Conservation (phyloP, 2,888 invertebrate genomes). For the Erebia palarica region DNA sequence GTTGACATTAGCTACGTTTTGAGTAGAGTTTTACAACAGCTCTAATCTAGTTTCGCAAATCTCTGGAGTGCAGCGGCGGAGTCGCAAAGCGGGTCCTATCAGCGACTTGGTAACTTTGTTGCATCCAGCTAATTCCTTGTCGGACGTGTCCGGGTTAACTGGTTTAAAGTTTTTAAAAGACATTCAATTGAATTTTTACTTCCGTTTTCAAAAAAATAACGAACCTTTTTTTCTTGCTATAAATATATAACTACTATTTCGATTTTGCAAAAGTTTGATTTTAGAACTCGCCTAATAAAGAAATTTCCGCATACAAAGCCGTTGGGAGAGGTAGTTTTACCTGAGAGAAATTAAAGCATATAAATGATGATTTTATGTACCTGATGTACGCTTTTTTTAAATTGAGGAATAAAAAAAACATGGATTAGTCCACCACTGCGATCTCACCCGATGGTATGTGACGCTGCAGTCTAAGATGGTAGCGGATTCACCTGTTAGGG, state of each 20-base stretch:
- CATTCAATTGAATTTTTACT: constrained; percentile 34
- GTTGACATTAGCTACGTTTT: background rate
- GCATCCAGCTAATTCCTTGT: constrained; percentile 38
- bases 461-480: no score
- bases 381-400: no score
- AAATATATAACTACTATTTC: background rate
- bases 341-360: no score
- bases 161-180: constrained; percentile 33
- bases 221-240: background rate
- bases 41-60: constrained; percentile 23
- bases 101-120: constrained; percentile 36
- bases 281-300: no score
- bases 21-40: constrained; percentile 12
- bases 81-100: constrained; percentile 33
- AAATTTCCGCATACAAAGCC: no score
- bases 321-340: no score
- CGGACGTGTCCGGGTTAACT: constrained; percentile 29
- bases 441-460: no score
- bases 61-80: constrained; percentile 28
- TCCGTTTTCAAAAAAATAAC: constrained; percentile 18
- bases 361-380: no score
- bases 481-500: no score
- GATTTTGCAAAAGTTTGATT: background rate
- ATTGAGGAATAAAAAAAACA: no score
- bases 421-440: no score